phyloP scores from a whole-genome alignment of 1,140 invertebrate species.

The Hycleus cichorii region DNA sequence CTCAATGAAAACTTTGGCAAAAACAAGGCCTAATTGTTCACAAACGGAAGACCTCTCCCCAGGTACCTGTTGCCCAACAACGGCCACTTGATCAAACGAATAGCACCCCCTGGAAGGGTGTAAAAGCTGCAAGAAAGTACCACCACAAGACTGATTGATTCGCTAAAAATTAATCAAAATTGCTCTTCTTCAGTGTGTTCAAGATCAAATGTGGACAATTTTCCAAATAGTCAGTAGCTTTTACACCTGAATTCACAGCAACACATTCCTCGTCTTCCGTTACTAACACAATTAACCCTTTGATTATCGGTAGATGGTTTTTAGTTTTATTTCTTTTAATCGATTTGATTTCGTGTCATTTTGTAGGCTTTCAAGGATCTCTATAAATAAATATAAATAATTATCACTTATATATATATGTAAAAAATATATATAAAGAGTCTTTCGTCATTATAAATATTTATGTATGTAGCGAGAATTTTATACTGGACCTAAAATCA shows the following conservation, averaged over 20 bases:
- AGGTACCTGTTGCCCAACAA: conserved; percentile 3
- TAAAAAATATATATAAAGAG: conserved; percentile 12
- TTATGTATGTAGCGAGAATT: conserved; percentile 35
- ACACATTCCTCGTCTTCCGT: conserved; percentile 16
- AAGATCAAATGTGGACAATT: background rate
- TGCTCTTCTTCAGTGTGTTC: too few species aligned
- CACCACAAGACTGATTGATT: too few species aligned
- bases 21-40: conserved; percentile 33
- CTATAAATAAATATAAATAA: conserved; percentile 23
- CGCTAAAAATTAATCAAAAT: too few species aligned
- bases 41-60: conserved; percentile 10
- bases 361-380: conserved; percentile 41
- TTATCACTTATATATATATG: background rate
- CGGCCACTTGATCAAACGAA: background rate
- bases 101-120: too few species aligned
- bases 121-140: too few species aligned
- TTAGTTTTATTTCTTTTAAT: conserved; percentile 1
- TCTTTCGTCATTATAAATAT: conserved; percentile 37
- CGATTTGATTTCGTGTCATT: conserved; percentile 6
- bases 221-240: too few species aligned
- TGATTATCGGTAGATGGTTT: background rate
- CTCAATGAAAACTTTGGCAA: conserved; percentile 20
- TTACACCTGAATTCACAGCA: background rate
- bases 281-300: background rate
- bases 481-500: conserved; percentile 33